phyloP scores from a whole-genome alignment of 1,140 invertebrate genomes.

The Papilio polytes region DNA sequence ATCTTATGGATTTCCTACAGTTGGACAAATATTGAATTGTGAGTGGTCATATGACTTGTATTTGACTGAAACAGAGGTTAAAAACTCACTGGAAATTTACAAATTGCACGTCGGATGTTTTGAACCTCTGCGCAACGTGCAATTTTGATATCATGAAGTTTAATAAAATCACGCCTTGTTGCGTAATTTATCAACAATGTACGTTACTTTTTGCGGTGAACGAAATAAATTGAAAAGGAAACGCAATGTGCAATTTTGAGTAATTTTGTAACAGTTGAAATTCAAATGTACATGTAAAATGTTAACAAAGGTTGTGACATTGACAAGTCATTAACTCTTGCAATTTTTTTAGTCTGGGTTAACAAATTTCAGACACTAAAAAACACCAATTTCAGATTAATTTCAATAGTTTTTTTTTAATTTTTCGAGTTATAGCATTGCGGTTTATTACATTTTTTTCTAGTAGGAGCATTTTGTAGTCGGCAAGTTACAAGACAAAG shows the following conservation, averaged over 20 bases:
- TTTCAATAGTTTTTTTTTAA: too few relatives aligned
- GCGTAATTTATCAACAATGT: not conserved
- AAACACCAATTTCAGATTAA: not conserved
- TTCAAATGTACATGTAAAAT: not conserved
- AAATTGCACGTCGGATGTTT: not conserved
- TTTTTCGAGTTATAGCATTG: not conserved
- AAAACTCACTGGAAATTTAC: not conserved
- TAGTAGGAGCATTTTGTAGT: not conserved
- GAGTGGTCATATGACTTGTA: not conserved
- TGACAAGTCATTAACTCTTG: not conserved
- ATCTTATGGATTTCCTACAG: not conserved
- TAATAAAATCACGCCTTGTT: not conserved
- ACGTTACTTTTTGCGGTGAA: slow-evolving; percentile 3
- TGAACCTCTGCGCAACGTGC: not conserved
- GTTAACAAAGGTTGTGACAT: not conserved
- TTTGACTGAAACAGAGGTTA: not conserved
- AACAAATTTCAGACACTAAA: not conserved
- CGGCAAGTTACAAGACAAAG: not conserved
- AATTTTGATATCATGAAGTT: not conserved
- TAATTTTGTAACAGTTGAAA: not conserved
- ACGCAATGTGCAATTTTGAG: not conserved
- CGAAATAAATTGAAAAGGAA: not conserved
- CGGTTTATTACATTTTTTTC: not conserved
- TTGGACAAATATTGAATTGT: not conserved
- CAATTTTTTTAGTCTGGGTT: not conserved